Percentiles rank a stretch among this genome's conserved stretches.
These are phyloP conservation scores for Sepiola atlantica DNA, from an alignment of 2,888 invertebrate species.

Conservation along the genomic window DNA sequence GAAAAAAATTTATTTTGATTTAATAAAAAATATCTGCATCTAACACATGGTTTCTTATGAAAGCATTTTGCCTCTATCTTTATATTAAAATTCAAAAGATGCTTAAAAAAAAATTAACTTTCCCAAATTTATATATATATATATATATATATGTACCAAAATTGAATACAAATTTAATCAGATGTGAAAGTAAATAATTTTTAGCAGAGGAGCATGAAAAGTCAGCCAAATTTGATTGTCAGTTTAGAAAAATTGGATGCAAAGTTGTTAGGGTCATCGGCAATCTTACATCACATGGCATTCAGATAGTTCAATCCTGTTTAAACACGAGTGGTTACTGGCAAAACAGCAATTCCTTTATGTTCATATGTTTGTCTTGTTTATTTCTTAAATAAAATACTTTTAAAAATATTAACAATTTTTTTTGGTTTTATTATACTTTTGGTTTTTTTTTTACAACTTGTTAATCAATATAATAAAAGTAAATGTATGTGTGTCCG, in stretches of 20 bases:
- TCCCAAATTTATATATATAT: too few relatives aligned
- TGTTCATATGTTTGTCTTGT: slow-evolving; percentile 2
- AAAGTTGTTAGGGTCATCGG: not conserved
- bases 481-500: too few relatives aligned
- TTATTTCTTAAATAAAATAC: not conserved
- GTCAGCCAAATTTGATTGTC: not conserved
- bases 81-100: too few relatives aligned
- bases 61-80: too few relatives aligned
- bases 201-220: not conserved
- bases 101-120: too few relatives aligned
- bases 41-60: too few relatives aligned
- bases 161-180: not conserved
- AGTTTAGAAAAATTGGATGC: not conserved
- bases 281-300: not conserved
- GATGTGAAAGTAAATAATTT: not conserved
- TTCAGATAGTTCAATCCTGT: not conserved
- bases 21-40: too few relatives aligned
- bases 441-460: not conserved
- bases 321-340: not conserved
- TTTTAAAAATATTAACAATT: not conserved
- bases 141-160: too few relatives aligned
- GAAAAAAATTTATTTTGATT: too few relatives aligned
- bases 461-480: too few relatives aligned
- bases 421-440: not conserved
- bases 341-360: slow-evolving; percentile 32